Conservation (phyloP, 1,140 invertebrate species). For the Plodia interpunctella region DNA sequence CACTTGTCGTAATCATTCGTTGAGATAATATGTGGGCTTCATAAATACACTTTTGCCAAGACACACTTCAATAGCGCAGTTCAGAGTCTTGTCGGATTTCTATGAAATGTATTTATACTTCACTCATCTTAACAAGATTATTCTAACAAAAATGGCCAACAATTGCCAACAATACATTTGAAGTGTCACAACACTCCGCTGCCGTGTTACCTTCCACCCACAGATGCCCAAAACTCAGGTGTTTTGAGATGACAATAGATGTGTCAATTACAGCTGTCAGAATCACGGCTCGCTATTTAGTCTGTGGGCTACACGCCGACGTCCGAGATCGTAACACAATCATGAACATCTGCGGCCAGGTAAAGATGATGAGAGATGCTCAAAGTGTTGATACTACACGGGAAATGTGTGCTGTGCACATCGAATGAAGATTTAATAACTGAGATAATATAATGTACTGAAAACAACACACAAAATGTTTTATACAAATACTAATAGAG, state of each 20-base stretch:
- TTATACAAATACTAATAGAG: too few species aligned
- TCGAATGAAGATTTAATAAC: too few species aligned
- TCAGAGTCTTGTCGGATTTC: neutral
- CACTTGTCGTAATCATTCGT: too few species aligned
- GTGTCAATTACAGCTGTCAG: neutral
- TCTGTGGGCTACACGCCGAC: too few species aligned
- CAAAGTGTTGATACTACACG: neutral
- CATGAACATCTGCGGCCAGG: neutral
- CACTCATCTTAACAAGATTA: slow-evolving; percentile 2
- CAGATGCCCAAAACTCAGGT: neutral
- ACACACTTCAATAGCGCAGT: neutral
- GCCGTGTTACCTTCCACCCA: neutral
- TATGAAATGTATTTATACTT: neutral
- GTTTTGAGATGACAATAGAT: neutral
- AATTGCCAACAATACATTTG: neutral
- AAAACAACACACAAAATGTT: too few species aligned
- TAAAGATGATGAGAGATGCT: neutral
- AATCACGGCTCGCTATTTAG: neutral
- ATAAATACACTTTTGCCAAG: neutral
- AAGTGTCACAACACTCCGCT: neutral
- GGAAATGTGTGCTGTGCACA: too few species aligned
- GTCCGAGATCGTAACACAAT: neutral
- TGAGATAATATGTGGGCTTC: too few species aligned
- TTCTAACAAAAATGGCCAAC: neutral
- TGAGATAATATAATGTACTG: too few species aligned